Evolutionary conservation across 2,888 invertebrate genomes (phyloP).

Genomic region (Melinopterus prodromus): DNA sequence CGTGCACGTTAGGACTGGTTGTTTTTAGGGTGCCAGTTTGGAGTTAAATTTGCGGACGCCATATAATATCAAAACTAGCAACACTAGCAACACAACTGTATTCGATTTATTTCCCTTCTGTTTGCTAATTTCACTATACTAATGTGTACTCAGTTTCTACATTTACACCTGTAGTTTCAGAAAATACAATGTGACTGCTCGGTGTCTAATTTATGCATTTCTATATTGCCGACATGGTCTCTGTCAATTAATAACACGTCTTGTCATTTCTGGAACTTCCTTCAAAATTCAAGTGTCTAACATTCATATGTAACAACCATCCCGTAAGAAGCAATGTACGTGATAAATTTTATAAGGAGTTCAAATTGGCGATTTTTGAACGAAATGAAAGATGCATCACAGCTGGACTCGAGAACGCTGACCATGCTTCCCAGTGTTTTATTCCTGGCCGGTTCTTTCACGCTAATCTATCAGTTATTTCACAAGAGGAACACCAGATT

Average conservation of each 20-base stretch:
- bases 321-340: slow-evolving; percentile 14
- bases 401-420: slow-evolving; percentile 33
- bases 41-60: no score
- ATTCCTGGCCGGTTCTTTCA: slow-evolving; percentile 38
- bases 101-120: no score
- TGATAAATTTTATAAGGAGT: slow-evolving; percentile 19
- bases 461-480: slow-evolving; percentile 36
- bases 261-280: not conserved
- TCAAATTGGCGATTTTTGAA: slow-evolving; percentile 23
- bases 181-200: no score
- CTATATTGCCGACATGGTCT: not conserved
- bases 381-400: slow-evolving; percentile 34
- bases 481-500: slow-evolving; percentile 37
- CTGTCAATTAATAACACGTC: not conserved
- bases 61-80: no score
- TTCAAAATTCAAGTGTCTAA: not conserved
- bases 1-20: no score
- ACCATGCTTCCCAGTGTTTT: slow-evolving; percentile 39
- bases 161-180: no score
- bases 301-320: slow-evolving; percentile 8
- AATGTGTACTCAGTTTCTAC: no score
- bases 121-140: no score
- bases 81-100: no score
- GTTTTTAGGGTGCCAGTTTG: no score
- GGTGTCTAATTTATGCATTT: no score